Evolutionary conservation across 2,797 vertebrate species (phyloP).

Genomic region (Spondyliosoma cantharus): DNA sequence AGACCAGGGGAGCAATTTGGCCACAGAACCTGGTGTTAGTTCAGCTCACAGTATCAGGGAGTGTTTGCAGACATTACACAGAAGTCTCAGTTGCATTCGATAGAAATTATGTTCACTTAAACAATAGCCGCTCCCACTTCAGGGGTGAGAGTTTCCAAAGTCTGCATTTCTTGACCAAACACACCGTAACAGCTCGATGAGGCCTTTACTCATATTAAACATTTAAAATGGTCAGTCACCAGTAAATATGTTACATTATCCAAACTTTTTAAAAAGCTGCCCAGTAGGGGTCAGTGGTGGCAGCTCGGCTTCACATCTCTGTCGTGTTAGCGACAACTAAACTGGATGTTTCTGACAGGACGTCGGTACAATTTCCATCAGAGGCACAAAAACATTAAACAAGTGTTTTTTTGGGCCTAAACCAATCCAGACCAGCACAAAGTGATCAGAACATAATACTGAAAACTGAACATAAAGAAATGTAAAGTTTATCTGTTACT

Average conservation of each 20-base stretch:
- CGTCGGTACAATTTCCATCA: too few relatives aligned
- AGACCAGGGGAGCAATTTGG: constrained; percentile 13
- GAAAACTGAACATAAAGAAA: too few relatives aligned
- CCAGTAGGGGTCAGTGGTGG: too few relatives aligned
- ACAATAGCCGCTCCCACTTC: constrained; percentile 38
- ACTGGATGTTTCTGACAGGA: too few relatives aligned
- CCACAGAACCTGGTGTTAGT: not conserved
- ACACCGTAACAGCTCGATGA: constrained; percentile 5
- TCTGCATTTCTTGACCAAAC: constrained; percentile 7
- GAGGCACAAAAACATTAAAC: too few relatives aligned
- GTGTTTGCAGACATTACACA: constrained; percentile 32
- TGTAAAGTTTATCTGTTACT: too few relatives aligned
- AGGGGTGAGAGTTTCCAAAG: constrained; percentile 25
- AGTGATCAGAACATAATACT: too few relatives aligned
- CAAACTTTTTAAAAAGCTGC: not conserved
- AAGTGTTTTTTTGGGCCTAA: too few relatives aligned
- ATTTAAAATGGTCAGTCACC: not conserved
- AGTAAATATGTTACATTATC: not conserved
- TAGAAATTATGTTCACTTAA: constrained; percentile 18
- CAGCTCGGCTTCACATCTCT: too few relatives aligned
- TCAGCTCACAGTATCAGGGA: constrained; percentile 14
- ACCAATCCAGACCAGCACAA: too few relatives aligned
- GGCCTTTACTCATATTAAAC: not conserved
- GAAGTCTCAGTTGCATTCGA: constrained; percentile 25
- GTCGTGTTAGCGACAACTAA: not conserved